Conservation (phyloP, 2,888 invertebrate species). For the Quadriops clusia region DNA sequence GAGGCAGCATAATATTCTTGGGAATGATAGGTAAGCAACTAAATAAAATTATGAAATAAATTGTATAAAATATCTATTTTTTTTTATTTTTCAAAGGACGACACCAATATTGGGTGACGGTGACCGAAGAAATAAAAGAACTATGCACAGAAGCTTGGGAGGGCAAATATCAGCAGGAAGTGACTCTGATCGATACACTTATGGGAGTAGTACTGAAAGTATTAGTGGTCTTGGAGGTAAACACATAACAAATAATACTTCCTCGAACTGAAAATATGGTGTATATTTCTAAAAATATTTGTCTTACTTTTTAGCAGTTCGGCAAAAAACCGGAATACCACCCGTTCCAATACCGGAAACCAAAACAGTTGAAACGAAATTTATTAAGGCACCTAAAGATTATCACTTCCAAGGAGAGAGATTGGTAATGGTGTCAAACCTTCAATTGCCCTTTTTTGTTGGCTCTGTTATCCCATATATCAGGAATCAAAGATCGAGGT, state of each 20-base stretch:
- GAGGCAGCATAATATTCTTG: too few relatives aligned
- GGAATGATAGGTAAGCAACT: too few relatives aligned
- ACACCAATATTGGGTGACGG: too few relatives aligned
- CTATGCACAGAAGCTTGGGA: slow-evolving; percentile 17
- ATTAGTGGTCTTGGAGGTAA: slow-evolving; percentile 38
- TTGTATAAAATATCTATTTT: too few relatives aligned
- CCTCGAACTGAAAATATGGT: background rate
- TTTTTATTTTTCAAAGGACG: too few relatives aligned
- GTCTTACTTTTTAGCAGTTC: slow-evolving; percentile 14
- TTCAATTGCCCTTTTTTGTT: slow-evolving; percentile 70
- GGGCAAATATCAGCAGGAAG: slow-evolving; percentile 39
- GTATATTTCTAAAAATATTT: background rate
- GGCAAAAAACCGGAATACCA: slow-evolving; percentile 27
- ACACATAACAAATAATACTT: background rate
- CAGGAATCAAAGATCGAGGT: slow-evolving; percentile 20
- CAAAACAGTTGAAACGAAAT: slow-evolving; percentile 45
- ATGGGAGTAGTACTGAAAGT: slow-evolving; percentile 71
- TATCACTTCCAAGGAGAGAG: slow-evolving; percentile 68
- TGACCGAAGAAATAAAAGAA: too few relatives aligned
- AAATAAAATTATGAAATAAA: too few relatives aligned
- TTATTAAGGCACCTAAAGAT: slow-evolving; percentile 48
- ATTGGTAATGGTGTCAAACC: slow-evolving; percentile 66
- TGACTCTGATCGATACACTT: slow-evolving; percentile 49
- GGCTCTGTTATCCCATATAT: slow-evolving; percentile 82
- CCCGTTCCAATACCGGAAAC: slow-evolving; percentile 43